Base-by-base conservation (phyloP, 2,113 vertebrate species). In the Daubentonia madagascariensis region DNA sequence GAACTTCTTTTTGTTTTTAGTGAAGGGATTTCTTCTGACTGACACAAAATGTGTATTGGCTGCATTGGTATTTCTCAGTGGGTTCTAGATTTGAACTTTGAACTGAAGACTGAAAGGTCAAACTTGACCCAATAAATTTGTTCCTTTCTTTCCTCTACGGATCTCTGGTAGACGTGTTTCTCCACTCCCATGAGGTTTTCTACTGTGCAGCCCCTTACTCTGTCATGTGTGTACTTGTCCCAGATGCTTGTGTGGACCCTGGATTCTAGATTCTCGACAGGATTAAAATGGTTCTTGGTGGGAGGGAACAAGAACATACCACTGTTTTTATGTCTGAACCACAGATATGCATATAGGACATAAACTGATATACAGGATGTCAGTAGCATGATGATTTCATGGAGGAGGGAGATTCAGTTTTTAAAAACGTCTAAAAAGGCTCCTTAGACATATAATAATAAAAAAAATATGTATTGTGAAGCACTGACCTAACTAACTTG, bases 111-210 rank as follows among this genome's bases (percentile, higher is more conserved):
- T 16, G 50, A 6, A 85, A 72, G 8, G n/a, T 40, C 18, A 25
- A 45, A 25, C 25, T 22, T 40, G n/a, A 88, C 59, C 16, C 50
- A 5, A 1, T 6, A 14, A 3, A n/a, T 40, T 5, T 75, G 22
- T 0, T 37, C 16, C 23, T 76, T 59, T 4, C 28, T 23, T 6
- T 78, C 25, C 35, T 67, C 1, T 2, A 0, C 0, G 2, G n/a
- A 23, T 20, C 16, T 22, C 37, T 14, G 7, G 2, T 5, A 12
- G 20, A 18, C 6, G 1, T 20, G 4, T 13, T 59, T 35, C 68
- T 79, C 40, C 45, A 5, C 0, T 37, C 40, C 1, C 0, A 0
- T 3, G n/a, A 30, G n/a, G n/a, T 9, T 25, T 6, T 6, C 5
- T 3, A 3, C 14, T 61, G 7, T 0, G 18, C 1, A 17, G 14